Conservation (phyloP, 2,888 invertebrate genomes). For the Melieria omissa region DNA sequence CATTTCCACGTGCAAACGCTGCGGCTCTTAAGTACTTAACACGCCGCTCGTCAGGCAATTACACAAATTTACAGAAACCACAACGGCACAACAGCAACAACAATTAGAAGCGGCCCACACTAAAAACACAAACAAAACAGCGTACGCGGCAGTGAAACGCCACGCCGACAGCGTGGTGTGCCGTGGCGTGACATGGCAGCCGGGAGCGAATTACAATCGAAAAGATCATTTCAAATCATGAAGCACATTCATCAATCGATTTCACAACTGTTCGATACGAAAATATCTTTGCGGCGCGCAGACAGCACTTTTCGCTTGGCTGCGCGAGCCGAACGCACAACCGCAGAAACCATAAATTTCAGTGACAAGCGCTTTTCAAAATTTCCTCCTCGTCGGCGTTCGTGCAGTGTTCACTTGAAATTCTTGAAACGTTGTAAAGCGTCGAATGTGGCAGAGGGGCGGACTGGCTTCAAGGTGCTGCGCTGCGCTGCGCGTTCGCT, state of each 20-base stretch:
- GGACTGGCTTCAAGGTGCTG: neutral
- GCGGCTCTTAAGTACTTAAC: neutral
- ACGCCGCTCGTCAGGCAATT: no score
- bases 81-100: no score
- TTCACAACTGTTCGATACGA: conserved; percentile 29
- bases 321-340: conserved; percentile 13
- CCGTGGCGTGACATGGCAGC: no score
- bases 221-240: conserved; percentile 27
- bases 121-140: no score
- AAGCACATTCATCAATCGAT: conserved; percentile 35
- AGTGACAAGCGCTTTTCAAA: conserved; percentile 33
- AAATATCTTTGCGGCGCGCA: conserved; percentile 4
- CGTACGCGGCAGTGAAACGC: no score
- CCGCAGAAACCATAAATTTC: conserved; percentile 34
- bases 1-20: neutral
- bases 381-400: neutral
- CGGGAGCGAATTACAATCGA: neutral
- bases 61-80: no score
- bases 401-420: conserved; percentile 13
- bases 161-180: no score
- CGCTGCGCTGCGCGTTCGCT: no score
- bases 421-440: neutral
- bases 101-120: no score
- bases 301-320: neutral
- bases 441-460: neutral